Evolutionary conservation across 2,888 invertebrate genomes (phyloP).

Genomic region (Cataglyphis altisquamis): DNA sequence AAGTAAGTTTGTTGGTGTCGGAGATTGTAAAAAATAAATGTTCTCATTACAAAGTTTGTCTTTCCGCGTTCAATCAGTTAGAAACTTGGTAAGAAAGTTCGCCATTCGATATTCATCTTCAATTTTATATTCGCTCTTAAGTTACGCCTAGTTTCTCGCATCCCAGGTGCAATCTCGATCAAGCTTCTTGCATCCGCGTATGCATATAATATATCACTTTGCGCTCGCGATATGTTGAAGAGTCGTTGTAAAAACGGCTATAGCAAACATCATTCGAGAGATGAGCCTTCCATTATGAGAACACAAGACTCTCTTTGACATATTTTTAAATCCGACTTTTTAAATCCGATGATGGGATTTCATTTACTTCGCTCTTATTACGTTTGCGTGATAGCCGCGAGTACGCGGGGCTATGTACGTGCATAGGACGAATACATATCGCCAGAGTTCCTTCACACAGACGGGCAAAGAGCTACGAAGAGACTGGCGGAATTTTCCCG

Average conservation of each 20-base stretch:
- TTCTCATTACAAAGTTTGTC: slow-evolving; percentile 8
- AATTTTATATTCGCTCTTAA: not conserved
- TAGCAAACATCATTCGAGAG: not conserved
- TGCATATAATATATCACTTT: not conserved
- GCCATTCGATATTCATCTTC: not conserved
- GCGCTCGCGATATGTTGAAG: not conserved
- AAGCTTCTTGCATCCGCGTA: not conserved
- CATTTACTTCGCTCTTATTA: slow-evolving; percentile 21
- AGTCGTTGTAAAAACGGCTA: not conserved
- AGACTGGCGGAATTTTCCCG: slow-evolving; percentile 47
- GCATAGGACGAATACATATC: slow-evolving; percentile 44
- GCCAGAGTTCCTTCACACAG: slow-evolving; percentile 12
- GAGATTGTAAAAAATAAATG: not conserved
- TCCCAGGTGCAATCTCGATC: not conserved
- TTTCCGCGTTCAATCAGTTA: not conserved
- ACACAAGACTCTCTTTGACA: not conserved
- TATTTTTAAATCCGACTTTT: slow-evolving; percentile 24
- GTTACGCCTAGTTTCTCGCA: not conserved
- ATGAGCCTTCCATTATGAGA: not conserved
- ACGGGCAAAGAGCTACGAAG: slow-evolving; percentile 33
- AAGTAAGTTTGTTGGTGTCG: not conserved
- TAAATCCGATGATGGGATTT: slow-evolving; percentile 11
- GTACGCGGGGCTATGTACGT: not conserved
- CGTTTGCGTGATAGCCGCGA: not conserved
- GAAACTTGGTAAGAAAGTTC: slow-evolving; percentile 2